Conservation (phyloP, 1,140 invertebrate species). For the Thaumatotibia leucotreta region DNA sequence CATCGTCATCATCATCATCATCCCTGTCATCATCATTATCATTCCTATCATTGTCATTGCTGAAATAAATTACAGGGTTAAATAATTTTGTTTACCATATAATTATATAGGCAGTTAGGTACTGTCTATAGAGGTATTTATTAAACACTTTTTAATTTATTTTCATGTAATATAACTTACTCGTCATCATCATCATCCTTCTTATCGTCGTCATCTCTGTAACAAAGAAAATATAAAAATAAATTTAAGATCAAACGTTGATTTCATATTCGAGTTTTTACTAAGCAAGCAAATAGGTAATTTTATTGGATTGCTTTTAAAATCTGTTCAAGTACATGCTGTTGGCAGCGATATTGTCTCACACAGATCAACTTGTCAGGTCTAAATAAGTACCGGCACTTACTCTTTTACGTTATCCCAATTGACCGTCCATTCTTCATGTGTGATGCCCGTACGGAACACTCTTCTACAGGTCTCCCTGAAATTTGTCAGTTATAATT, state of each 20-base stretch:
- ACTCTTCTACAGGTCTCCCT: slow-evolving; percentile 62
- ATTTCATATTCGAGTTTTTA: background rate
- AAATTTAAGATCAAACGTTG: slow-evolving; percentile 15
- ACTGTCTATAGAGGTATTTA: too few relatives aligned
- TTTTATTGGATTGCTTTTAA: background rate
- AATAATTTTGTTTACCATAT: background rate
- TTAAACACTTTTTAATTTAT: background rate
- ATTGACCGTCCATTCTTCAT: slow-evolving; percentile 56
- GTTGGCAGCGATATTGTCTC: too few relatives aligned
- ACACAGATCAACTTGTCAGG: too few relatives aligned
- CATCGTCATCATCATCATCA: slow-evolving; percentile 17
- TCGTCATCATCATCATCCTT: background rate
- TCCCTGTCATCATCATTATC: slow-evolving; percentile 25
- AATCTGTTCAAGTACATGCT: background rate
- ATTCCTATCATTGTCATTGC: background rate
- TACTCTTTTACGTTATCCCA: slow-evolving; percentile 57
- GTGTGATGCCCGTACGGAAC: slow-evolving; percentile 62
- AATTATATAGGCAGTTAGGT: background rate
- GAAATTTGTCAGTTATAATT: slow-evolving; percentile 16
- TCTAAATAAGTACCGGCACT: slow-evolving; percentile 5
- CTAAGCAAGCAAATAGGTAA: too few relatives aligned
- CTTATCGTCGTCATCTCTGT: slow-evolving; percentile 20
- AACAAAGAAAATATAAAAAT: too few relatives aligned
- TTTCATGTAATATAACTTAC: background rate
- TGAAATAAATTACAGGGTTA: background rate